Evolutionary conservation across 2,113 vertebrate genomes (phyloP), one percentile per base, ranked within the genome.

Genomic region (Halcyon malimbica): DNA sequence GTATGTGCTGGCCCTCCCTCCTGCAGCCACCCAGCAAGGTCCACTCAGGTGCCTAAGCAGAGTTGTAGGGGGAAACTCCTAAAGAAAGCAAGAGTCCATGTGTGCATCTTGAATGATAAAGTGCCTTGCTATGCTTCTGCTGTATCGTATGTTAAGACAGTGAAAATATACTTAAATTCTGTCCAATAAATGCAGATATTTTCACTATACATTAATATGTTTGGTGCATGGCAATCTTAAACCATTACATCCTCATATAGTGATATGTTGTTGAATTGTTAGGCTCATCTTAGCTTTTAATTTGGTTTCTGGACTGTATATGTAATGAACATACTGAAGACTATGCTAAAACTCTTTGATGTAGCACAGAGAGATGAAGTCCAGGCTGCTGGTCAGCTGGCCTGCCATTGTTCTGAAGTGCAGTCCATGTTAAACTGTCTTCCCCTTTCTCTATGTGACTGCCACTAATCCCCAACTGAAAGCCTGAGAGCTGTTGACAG

Each of bases 191-290:
- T 33, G 19, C 41, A 83, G 50, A 39, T 28, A 4, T 10, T 83
- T 10, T 77, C 24, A 18, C 7, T 64, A 4, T 68, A 51, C 12
- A 51, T 88, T 33, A 26, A 11, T 50, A 46, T 11, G 31, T 65
- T 25, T 54, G 63, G 50, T 41, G 51, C n/a, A 19, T 12, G 25
- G 26, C 86, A 87, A 70, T 67, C 44, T 57, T 33, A 60, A 87
- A 54, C 4, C 0, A 1, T 84, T 81, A 6, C 7, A 10, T 23
- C 10, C 19, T 59, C 7, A 8, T 56, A 39, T 5, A 37, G n/a
- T 0, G 8, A 26, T 46, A 5, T 11, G 4, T 37, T 67, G 25
- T 78, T 78, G 39, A 83, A 83, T 75, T 2, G 2, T 89, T 65
- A 76, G 67, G 26, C 13, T 77, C 33, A 37, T 78, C 35, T 76